Evolutionary conservation across 2,113 vertebrate species (phyloP), one percentile per base, ranked within the genome.

Genomic region (Pheucticus melanocephalus): DNA sequence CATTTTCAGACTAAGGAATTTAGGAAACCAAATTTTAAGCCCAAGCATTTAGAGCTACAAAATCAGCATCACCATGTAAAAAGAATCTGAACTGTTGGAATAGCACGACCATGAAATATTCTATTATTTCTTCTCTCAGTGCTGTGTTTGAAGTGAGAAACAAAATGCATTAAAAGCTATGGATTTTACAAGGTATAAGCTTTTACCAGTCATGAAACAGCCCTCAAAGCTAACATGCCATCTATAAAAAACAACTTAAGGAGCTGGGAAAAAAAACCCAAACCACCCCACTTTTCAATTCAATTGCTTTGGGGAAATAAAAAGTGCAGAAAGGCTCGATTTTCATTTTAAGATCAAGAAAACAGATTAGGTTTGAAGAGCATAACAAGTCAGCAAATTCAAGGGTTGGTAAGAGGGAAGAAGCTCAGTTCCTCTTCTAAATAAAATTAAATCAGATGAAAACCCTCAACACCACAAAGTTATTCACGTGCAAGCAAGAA

Each of bases 301-400:
- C 79, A 75, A 79, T 65, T 70, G 68, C 85, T 90, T 70, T 59
- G 50, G 81, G 82, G 79, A 93, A 95, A 92, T 70, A 65, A 69
- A 92, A 93, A 45, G 47, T 4, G 3, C 82, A 86, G 82, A 70
- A 86, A 86, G 69, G 88, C 60, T 94, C 47, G 8, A 75, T 82
- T 94, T 94, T 90, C 83, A n/a, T 69, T 90, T 54, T 78, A 73
- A 94, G 88, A 92, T 92, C 59, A 69, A 90, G 94, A 57, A 54
- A 92, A 81, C 47, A 0, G 10, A 92, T 93, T 54, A 64, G 64
- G 88, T 70, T 91, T 88, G 77, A 96, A 66, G 30, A 92, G 80
- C 45, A 7, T 16, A 92, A 95, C 72, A 86, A 91, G 81, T 45
- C 78, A 63, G 63, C 19, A 92, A 78, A 94, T 78, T 81, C 72